Percentiles rank a stretch among this genome's conserved stretches.
phyloP scores from a whole-genome alignment of 2,113 vertebrate species.

The Mirounga angustirostris region DNA sequence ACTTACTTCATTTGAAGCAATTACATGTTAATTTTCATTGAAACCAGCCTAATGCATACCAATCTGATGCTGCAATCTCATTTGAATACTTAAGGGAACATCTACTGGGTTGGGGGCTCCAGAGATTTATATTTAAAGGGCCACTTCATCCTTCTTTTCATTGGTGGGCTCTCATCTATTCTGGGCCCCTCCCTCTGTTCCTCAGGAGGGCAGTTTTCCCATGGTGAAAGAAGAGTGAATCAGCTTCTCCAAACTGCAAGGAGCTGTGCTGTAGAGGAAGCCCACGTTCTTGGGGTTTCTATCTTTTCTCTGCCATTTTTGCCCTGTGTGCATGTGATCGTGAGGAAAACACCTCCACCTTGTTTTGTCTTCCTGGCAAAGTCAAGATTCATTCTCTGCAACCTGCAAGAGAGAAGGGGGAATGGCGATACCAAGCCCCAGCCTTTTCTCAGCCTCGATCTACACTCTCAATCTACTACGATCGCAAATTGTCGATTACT shows the following conservation, averaged over 20 bases:
- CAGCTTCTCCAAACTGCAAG: background rate
- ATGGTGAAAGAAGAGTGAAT: background rate
- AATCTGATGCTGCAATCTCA: slow-evolving; percentile 92
- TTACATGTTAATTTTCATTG: slow-evolving; percentile 95
- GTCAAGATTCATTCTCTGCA: background rate
- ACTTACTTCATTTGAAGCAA: slow-evolving; percentile 95
- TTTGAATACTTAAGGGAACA: slow-evolving; percentile 92
- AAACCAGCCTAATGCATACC: slow-evolving; percentile 94
- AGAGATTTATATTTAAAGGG: slow-evolving; percentile 90
- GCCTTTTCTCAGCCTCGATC: slow-evolving; percentile 16
- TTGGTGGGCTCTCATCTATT: slow-evolving; percentile 68
- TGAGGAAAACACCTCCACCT: background rate
- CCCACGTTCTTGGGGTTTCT: fast-evolving
- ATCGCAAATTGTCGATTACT: slow-evolving; percentile 56
- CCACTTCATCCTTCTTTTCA: slow-evolving; percentile 87
- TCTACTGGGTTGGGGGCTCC: slow-evolving; percentile 86
- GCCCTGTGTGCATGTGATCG: background rate
- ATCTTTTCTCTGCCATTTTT: background rate
- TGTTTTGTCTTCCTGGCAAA: background rate
- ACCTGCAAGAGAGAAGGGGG: fast-evolving
- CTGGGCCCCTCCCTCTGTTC: background rate
- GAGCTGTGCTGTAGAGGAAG: background rate
- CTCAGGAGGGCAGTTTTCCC: background rate
- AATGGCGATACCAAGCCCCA: background rate
- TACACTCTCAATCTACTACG: background rate